Evolutionary conservation across 2,888 invertebrate genomes (phyloP).

Genomic region (Hypomecis atomaria): DNA sequence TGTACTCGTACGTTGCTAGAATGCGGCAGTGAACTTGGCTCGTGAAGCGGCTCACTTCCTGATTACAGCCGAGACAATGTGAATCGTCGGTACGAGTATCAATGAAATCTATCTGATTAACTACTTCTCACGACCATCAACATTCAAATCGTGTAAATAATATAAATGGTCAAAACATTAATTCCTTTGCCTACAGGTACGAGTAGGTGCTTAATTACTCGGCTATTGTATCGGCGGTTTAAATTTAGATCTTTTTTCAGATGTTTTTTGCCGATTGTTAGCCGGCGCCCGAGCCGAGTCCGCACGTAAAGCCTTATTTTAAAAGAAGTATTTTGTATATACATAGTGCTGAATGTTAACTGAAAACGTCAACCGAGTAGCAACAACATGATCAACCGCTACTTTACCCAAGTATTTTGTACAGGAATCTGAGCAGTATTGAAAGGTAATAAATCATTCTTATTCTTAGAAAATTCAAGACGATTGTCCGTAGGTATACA

Average conservation of each 20-base stretch:
- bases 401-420: too few relatives aligned
- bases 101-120: constrained; percentile 4
- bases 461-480: too few relatives aligned
- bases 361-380: too few relatives aligned
- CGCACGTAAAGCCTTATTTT: too few relatives aligned
- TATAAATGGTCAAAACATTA: neutral
- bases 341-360: too few relatives aligned
- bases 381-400: too few relatives aligned
- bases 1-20: neutral
- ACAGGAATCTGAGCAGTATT: too few relatives aligned
- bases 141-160: constrained; percentile 9
- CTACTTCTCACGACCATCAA: constrained; percentile 12
- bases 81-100: neutral
- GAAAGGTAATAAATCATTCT: too few relatives aligned
- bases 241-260: neutral
- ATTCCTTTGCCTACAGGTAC: neutral
- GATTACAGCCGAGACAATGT: constrained; percentile 5
- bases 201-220: neutral
- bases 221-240: neutral
- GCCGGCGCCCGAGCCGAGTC: neutral
- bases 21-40: constrained; percentile 12
- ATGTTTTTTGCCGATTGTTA: neutral
- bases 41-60: neutral
- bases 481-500: too few relatives aligned
- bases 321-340: too few relatives aligned